phyloP scores from a whole-genome alignment of 1,140 invertebrate genomes.

The Drosophila suzukii region DNA sequence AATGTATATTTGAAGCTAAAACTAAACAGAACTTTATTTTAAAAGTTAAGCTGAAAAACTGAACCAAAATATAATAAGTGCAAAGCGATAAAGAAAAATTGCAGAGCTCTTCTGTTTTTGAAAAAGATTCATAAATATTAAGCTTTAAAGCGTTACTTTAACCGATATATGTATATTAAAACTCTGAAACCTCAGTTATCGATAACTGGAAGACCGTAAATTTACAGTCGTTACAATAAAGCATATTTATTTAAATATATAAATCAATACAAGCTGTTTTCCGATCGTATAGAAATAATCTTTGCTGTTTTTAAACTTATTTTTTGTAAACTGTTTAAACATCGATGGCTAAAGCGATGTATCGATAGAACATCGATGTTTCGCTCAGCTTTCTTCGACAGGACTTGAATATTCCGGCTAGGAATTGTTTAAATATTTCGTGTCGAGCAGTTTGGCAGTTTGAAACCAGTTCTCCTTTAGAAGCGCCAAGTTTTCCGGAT shows the following conservation, averaged over 20 bases:
- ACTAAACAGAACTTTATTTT: no score
- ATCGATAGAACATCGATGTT: constrained; percentile 3
- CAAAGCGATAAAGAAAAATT: no score
- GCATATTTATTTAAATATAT: no score
- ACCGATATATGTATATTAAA: not conserved
- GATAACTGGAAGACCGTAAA: not conserved
- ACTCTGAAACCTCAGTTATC: not conserved
- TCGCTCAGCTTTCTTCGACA: not conserved
- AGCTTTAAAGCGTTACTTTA: not conserved
- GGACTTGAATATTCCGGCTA: not conserved
- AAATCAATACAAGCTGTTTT: no score
- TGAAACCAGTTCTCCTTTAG: not conserved
- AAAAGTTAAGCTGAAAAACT: no score
- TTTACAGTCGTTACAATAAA: not conserved
- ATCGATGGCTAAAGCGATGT: not conserved
- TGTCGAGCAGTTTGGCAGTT: not conserved
- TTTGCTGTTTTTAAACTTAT: no score
- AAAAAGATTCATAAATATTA: no score
- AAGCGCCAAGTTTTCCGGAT: not conserved
- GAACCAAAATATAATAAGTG: no score
- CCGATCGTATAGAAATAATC: no score
- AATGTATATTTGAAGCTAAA: no score
- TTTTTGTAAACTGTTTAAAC: not conserved
- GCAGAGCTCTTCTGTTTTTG: no score
- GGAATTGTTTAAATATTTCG: constrained; percentile 9